Conservation (phyloP, 1,140 invertebrate genomes). For the Chionoecetes opilio region DNA sequence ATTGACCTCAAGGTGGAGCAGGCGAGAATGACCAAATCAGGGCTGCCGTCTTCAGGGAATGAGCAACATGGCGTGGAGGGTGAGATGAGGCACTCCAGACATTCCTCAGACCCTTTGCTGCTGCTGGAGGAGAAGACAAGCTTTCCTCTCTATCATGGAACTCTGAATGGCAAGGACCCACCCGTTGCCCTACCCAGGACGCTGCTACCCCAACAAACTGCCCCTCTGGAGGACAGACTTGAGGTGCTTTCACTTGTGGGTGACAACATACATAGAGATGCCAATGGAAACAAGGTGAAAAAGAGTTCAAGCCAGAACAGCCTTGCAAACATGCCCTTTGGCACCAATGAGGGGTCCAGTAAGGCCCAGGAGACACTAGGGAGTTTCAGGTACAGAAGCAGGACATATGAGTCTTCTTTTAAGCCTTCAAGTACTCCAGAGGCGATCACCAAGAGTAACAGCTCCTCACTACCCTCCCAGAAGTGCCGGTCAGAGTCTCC, state of each 20-base stretch:
- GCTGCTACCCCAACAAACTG: slow-evolving; percentile 57
- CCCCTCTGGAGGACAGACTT: background rate
- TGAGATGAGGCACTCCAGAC: slow-evolving; percentile 35
- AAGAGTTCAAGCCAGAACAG: slow-evolving; percentile 54
- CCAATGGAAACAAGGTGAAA: slow-evolving; percentile 58
- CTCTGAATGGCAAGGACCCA: slow-evolving; percentile 58
- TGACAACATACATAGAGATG: slow-evolving; percentile 50
- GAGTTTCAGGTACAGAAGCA: slow-evolving; percentile 33
- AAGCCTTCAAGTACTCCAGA: background rate
- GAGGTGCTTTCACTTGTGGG: background rate
- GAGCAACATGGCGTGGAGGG: slow-evolving; percentile 8
- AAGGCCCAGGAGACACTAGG: background rate
- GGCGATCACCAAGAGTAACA: background rate
- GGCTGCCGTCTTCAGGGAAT: background rate
- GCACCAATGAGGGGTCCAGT: background rate
- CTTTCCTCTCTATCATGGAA: slow-evolving; percentile 8
- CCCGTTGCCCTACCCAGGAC: slow-evolving; percentile 69
- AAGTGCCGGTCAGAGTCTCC: background rate
- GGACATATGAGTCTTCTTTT: background rate
- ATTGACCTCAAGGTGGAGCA: slow-evolving; percentile 64
- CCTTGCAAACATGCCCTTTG: background rate
- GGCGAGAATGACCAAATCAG: slow-evolving; percentile 21
- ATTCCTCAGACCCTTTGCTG: slow-evolving; percentile 53
- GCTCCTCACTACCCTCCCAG: background rate
- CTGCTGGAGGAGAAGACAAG: slow-evolving; percentile 39